Evolutionary conservation across 2,113 vertebrate genomes (phyloP).

Genomic region (Myotis brandtii): DNA sequence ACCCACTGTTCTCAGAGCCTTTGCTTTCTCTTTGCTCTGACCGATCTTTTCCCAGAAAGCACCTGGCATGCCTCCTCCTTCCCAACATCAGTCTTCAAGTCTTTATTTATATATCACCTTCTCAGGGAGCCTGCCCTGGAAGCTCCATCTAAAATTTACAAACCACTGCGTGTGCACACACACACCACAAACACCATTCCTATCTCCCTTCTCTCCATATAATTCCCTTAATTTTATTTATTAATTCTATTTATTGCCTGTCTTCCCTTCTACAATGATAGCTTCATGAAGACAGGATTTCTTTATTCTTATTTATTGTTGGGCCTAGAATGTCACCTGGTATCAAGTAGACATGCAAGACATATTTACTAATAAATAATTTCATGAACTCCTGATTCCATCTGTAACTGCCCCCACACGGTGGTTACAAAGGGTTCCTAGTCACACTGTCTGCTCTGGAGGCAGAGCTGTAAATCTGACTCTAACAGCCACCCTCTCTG

Average conservation of each 20-base stretch:
- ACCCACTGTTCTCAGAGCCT: not conserved
- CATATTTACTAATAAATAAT: constrained; percentile 15
- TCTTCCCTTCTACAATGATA: not conserved
- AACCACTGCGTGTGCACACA: not conserved
- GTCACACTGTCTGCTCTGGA: not conserved
- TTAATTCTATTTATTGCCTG: not conserved
- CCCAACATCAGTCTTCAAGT: not conserved
- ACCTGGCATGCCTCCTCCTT: not conserved
- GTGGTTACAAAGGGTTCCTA: not conserved
- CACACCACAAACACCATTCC: not conserved
- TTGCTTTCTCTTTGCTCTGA: not conserved
- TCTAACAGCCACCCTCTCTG: not conserved
- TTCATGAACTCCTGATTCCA: not conserved
- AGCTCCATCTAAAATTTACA: not conserved
- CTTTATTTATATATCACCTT: not conserved
- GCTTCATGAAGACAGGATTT: not conserved
- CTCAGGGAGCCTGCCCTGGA: not conserved
- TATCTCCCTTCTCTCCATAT: not conserved
- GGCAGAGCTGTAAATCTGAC: not conserved
- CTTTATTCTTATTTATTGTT: not conserved
- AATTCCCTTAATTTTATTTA: not conserved
- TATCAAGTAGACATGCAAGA: not conserved
- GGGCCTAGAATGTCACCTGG: not conserved
- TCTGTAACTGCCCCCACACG: not conserved
- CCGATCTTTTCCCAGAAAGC: not conserved